Conservation (phyloP, 2,113 vertebrate species). For the Xenopus tropicalis region UCB_Xtro_10.0 CM004443.2:185448001-185448500, state of each 20-base stretch:
- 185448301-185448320: too few species aligned
- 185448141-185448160: not conserved
- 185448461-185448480: too few species aligned
- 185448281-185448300: not conserved
- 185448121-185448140: not conserved
- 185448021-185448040: not conserved
- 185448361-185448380: too few species aligned
- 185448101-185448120: not conserved
- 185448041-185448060: not conserved
- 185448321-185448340: too few species aligned
- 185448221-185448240: not conserved
- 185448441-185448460: too few species aligned
- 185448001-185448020: constrained; percentile 33
- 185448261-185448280: not conserved
- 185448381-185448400: too few species aligned
- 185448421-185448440: too few species aligned
- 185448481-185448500: too few species aligned
- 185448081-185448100: not conserved
- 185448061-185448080: constrained; percentile 4
- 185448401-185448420: too few species aligned
- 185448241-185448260: not conserved
- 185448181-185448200: constrained; percentile 6
- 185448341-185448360: too few species aligned
- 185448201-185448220: not conserved
- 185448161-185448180: not conserved